Evolutionary conservation across 2,113 vertebrate species (phyloP), one percentile per base, ranked within the genome.

Genomic region (Trematomus loennbergii): DNA sequence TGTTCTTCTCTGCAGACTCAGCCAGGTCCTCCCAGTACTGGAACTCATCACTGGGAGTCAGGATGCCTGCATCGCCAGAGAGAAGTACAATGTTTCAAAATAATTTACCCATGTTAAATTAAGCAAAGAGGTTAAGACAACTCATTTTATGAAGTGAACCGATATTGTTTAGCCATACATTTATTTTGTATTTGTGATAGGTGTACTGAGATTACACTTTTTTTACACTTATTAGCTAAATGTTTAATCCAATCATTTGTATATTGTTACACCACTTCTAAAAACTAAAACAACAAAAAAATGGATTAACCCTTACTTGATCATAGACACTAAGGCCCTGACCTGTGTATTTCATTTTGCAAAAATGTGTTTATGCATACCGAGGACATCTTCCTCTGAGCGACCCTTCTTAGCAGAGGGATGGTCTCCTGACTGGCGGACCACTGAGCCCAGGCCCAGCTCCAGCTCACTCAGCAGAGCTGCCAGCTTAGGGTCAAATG

Each of bases 401-500:
- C 85, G 88, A 58, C 91, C 86, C 77, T 91, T 96, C 83, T 89
- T 60, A 80, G 93, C 93, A 53, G 88, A 92, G 11, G 92, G 86
- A 45, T 89, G 89, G 72, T 89, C 70, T 84, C 96, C 95, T 75
- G 96, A 95, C 84, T 96, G 95, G 61, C 97, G 96, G 43, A 99
- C 92, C 88, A 96, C 92, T 61, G 96, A 93, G 69, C 97, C 96
- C 81, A 99, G 92, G 8, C 98, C 97, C 66, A 93, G 89, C 92
- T 99, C 97, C 72, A 99, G 94, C 55, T 99, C 97, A 91, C 92
- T 96, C 84, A 99, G 91, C 87, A 99, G 95, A 77, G 93, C 95
- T 79, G 98, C 97, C 18, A 99, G 94, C 84, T 98, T 98, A 0
- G 98, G 98, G 88, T 99, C 97, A 88, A 98, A 96, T 15, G 91